Percentiles rank a stretch among this genome's conserved stretches.
phyloP scores from a whole-genome alignment of 2,113 vertebrate species.

The Erpornis zantholeuca region DNA sequence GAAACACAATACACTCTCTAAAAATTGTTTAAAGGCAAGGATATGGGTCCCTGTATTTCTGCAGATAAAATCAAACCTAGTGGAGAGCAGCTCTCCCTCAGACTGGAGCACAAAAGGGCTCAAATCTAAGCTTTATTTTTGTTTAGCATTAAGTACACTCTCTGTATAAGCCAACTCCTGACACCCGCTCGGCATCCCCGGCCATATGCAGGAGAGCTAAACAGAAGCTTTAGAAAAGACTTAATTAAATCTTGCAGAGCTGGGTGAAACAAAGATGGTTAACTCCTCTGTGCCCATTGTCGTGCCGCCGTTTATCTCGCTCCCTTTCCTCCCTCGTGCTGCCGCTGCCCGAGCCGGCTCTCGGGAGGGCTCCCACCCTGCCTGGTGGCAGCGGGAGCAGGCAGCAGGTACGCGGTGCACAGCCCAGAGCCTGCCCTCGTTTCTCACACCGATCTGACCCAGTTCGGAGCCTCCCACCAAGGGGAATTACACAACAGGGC shows the following conservation, averaged over 20 bases:
- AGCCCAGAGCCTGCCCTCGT: constrained; percentile 2
- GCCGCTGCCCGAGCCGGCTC: neutral
- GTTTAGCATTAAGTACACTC: neutral
- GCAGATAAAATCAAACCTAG: neutral
- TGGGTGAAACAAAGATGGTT: neutral
- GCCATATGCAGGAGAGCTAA: neutral
- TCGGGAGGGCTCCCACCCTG: neutral
- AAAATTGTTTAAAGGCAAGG: neutral
- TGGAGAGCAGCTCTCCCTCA: neutral
- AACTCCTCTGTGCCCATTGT: neutral
- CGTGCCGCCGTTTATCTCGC: neutral
- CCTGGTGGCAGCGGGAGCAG: neutral
- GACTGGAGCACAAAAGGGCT: neutral
- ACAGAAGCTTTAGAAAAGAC: neutral
- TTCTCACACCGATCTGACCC: constrained; percentile 56
- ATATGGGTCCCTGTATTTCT: neutral
- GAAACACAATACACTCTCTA: neutral
- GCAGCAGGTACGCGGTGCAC: neutral
- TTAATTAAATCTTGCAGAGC: constrained; percentile 13
- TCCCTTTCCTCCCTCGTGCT: neutral
- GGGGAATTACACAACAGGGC: constrained; percentile 61
- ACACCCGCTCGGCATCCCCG: neutral
- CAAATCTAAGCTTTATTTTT: neutral
- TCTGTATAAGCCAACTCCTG: neutral
- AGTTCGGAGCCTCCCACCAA: constrained; percentile 55